A percentile compares a stretch with the other conserved stretches of the same genome.
These are phyloP conservation scores for Octodon degus DNA, from an alignment of 2,113 vertebrate genomes.

Conservation along the genomic window DNA sequence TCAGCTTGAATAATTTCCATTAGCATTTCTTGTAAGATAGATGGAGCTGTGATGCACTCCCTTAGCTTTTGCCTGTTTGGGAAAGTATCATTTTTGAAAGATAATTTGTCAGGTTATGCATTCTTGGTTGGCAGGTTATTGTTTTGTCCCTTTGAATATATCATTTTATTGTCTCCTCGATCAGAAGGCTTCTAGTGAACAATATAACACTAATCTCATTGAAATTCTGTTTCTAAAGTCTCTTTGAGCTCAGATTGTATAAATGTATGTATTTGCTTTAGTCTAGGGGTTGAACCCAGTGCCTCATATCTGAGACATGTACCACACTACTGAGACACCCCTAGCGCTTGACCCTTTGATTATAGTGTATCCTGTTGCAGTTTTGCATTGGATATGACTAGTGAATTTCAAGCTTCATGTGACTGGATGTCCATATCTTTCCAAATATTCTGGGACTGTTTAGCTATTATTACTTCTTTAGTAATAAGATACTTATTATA, in stretches of 20 bases:
- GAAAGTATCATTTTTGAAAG: not conserved
- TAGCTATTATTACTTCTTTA: not conserved
- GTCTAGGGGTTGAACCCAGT: not conserved
- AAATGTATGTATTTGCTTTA: not conserved
- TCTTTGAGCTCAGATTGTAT: not conserved
- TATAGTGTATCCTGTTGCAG: not conserved
- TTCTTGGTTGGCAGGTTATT: not conserved
- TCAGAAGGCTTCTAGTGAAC: not conserved
- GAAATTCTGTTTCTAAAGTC: not conserved
- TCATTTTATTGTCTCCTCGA: not conserved
- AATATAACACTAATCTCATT: not conserved
- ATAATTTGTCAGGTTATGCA: not conserved
- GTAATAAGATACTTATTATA: not conserved
- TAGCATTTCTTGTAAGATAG: not conserved
- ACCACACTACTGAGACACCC: not conserved
- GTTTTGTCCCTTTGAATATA: not conserved
- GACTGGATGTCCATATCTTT: not conserved
- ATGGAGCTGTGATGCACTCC: not conserved
- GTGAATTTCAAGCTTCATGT: not conserved
- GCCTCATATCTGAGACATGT: not conserved
- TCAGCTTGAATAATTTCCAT: not conserved
- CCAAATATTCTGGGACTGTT: not conserved
- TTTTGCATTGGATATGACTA: not conserved
- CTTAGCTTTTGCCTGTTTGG: not conserved
- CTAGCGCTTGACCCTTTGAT: not conserved